Evolutionary conservation across 2,888 invertebrate genomes (phyloP), one percentile per base, ranked within the genome.

Genomic region (Parnassius smintheus): DNA sequence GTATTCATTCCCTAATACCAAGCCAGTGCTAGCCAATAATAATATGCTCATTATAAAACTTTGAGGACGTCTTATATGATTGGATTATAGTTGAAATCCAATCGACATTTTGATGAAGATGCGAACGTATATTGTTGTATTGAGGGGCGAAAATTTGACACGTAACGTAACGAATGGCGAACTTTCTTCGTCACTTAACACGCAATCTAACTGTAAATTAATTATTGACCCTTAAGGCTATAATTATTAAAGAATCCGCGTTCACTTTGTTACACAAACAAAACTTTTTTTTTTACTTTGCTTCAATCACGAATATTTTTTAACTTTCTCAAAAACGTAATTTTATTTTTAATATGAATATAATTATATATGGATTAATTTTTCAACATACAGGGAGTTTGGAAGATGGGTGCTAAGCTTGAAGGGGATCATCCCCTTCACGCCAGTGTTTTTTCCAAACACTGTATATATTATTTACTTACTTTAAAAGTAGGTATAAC

Each of bases 131-230:
- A 54, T 66, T 61, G 60, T 61, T 61, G 64, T 62, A 66, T 57
- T 44, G 65, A 61, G 64, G 61, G 68, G 72, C 66, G 76, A 80
- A 78, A 79, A 76, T 73, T 72, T 75, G 78, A 74, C 75, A 82
- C 81, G 85, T 85, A 83, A 85, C 74, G 75, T 83, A 78, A 82
- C 79, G 76, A 77, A 78, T 77, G 73, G 72, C 71, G 72, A 72
- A 86, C 88, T 88, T 88, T 88, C 88, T 84, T 86, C 77, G 70
- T 41, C 42, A 41, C 62, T 71, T 68, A 82, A 82, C 79, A 82
- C 80, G 82, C 75, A 75, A 75, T 74, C 69, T 35, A 71, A 75
- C 78, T 77, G 76, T 72, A 72, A 73, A 73, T 73, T 83, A 83
- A 85, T 85, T 83, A 85, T 79, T 80, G 74, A 59, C 64, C 64